Evolutionary conservation across 1,140 invertebrate species (phyloP), one percentile per base, ranked within the genome.

Genomic region (Hylaeus anthracinus): DNA sequence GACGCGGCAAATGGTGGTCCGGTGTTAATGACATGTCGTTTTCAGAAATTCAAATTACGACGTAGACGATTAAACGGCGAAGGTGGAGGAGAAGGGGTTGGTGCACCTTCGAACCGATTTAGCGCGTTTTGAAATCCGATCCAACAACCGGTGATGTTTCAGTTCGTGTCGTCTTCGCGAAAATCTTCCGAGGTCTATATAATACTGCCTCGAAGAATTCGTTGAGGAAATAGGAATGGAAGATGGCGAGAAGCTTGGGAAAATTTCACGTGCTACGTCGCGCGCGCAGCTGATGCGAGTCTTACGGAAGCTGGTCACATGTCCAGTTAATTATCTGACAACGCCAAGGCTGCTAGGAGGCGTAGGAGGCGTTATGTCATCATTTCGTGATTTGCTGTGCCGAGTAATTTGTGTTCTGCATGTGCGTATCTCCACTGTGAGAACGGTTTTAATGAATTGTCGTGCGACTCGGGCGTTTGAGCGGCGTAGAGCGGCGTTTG

Each of bases 311-410:
- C 60, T 45, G 69, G 10, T 64, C 61, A 63, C 66, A 72, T 64
- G 60, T 64, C 60, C 41, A 74, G 73, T 55, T 75, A 87, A 87
- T 84, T 87, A 87, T 87, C 67, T 60, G 72, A 67, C 71, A 55
- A 55, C 39, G 41, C 37, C 73, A 84, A 84, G 78, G 78, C 53
- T 67, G 48, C 71, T 69, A 72, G 67, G 48, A 39, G 12, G 63
- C 67, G 79, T 86, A 87, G 48, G 51, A 78, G 15, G 64, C 79
- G 53, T 87, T 86, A 86, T 81, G 72, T 86, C 85, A 86, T 83
- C 53, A 66, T 81, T 84, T 79, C 76, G 58, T 79, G 67, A 71
- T 87, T 83, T 75, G 64, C 58, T 61, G 74, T 78, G 61, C 77
- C 72, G 61, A 48, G 60, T 72, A 66, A 64, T 73, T 78, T 48